Evolutionary conservation across 2,888 invertebrate genomes (phyloP), one percentile per base, ranked within the genome.

Genomic region (Mesoligia furuncula): DNA sequence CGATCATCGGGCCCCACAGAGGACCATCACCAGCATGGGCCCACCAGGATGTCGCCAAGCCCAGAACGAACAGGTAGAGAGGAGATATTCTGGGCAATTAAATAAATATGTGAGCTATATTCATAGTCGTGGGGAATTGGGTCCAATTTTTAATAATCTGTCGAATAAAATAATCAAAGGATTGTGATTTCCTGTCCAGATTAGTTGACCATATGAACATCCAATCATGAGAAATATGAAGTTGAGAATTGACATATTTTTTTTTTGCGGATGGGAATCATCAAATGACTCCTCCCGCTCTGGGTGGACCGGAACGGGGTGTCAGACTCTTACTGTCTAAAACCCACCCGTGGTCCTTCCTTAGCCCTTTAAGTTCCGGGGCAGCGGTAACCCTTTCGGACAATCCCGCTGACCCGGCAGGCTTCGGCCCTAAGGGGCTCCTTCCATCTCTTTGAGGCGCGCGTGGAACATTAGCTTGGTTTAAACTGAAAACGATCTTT

Each of bases 21-120:
- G 95, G 93, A 0, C 94, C 94, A 61, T 90, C 91, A 0, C 90
- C 86, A 0, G 85, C 84, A 27, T 83, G 89, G 31, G 85, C 77
- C 94, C 94, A 94, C 95, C 95, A 95, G 11, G 91, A 92, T 39
- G 91, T 90, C 1, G 92, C 89, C 70, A 91, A 80, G 0, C 93
- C 93, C 68, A 94, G 79, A 54, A 93, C 88, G 73, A 93, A 90
- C 79, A 95, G 71, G 83, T 94, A 92, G 17, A 93, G 87, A 0
- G 94, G 93, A 4, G 91, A 79, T 81, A 94, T 90, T 82, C 95
- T 95, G 87, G 5, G 9, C 5, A 62, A 36, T 36, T 5, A 31
- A 6, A 51, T n/a, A 62, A 17, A 42, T 1, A 62, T 31, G 31
- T 48, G 24, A 77, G 17, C 64, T 15, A 75, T 27, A 51, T 36